Evolutionary conservation across 2,113 vertebrate species (phyloP), one percentile per base, ranked within the genome.

Genomic region (Phyllostomus hastatus): DNA sequence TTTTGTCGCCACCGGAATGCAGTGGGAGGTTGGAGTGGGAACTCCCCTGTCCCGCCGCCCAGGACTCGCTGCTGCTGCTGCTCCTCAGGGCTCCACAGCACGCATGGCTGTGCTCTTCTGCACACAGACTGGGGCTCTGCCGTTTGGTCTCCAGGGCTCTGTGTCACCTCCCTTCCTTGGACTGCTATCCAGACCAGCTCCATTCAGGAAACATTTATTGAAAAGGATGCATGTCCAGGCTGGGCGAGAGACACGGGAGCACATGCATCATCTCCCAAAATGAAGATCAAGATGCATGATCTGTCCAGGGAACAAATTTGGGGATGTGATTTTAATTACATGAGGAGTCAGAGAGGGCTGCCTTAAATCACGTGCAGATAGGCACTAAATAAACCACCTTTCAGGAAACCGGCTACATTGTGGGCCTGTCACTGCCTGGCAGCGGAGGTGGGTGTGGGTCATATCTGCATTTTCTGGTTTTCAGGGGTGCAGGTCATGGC

Each of bases 101-200:
- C 38, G 59, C 9, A 15, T 7, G 2, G n/a, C 33, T 5, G 80
- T n/a, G 35, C 9, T 69, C 24, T 67, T 48, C 33, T 73, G 4
- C 10, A 43, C 11, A 46, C 7, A 88, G 43, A 57, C 10, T 1
- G 1, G 19, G 54, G 50, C 38, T 48, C 76, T 14, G 52, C 66
- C 26, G 70, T 84, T 70, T 81, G 35, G 66, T 66, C 50, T 28
- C 85, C 57, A 70, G 59, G 70, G 20, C 0, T 22, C 16, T 14
- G 2, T 79, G 52, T 75, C 57, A 72, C 67, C 46, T 87, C 41
- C 50, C 89, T 70, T 72, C 46, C 28, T 91, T 78, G 93, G 79
- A 46, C 87, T 95, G 82, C 66, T 88, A 14, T 90, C 87, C 35
- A 90, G 82, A 88, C 38, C 15, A 52, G 59, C 17, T 91, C 43